These are phyloP conservation scores for Nomia melanderi DNA, from an alignment of 1,140 invertebrate species.

Conservation along the genomic window DNA sequence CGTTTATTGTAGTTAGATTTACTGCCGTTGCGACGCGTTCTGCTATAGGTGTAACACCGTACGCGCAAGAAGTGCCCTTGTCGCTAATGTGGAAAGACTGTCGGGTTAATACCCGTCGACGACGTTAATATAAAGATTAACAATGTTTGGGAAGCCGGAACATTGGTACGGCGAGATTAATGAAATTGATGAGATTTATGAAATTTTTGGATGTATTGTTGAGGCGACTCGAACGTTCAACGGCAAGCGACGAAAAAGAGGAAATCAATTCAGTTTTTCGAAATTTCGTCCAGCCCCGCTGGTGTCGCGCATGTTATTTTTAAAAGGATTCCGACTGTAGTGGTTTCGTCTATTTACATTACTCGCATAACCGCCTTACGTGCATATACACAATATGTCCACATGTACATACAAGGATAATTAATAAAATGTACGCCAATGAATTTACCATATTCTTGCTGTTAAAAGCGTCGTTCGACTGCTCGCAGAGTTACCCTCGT, in stretches of 20 bases:
- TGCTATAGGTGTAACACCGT: constrained; percentile 9
- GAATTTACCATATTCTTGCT: constrained; percentile 36
- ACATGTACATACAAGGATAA: constrained; percentile 32
- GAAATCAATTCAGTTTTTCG: neutral
- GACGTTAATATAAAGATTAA: neutral
- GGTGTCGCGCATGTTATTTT: constrained; percentile 14
- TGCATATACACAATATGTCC: neutral
- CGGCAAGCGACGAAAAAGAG: neutral
- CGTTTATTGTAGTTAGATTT: constrained; percentile 25
- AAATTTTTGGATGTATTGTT: neutral
- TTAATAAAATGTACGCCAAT: constrained; percentile 44
- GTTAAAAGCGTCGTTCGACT: constrained; percentile 1
- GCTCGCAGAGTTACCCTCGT: constrained; percentile 11
- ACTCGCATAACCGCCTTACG: neutral
- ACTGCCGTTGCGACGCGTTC: constrained; percentile 34
- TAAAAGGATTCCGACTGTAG: neutral
- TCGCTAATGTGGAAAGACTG: neutral
- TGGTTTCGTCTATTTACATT: constrained; percentile 2
- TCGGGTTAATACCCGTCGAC: neutral
- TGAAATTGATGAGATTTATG: neutral
- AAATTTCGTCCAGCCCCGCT: neutral
- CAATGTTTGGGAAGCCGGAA: neutral
- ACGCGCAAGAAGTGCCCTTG: constrained; percentile 28
- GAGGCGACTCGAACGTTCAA: neutral
- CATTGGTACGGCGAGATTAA: neutral